These are phyloP conservation scores for Dermatophagoides farinae DNA, from an alignment of 1,140 invertebrate genomes.

Conservation along the genomic window DNA sequence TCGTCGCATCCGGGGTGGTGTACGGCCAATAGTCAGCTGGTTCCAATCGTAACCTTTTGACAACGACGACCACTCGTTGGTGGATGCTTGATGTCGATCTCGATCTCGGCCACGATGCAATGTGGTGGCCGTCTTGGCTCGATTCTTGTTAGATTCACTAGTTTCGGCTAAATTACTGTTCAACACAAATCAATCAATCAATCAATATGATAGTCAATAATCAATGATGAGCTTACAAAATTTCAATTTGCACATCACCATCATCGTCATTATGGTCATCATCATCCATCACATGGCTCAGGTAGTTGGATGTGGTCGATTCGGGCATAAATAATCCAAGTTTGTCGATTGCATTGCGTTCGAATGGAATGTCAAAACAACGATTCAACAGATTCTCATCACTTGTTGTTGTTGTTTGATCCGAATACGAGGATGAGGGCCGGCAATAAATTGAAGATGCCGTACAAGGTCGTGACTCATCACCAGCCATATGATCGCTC, in stretches of 20 bases:
- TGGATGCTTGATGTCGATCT: neutral
- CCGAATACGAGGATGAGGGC: neutral
- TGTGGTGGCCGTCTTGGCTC: neutral
- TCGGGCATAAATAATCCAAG: conserved; percentile 57
- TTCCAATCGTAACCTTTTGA: neutral
- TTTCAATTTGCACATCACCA: conserved; percentile 48
- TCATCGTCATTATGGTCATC: conserved; percentile 47
- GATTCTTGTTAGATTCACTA: neutral
- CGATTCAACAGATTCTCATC: neutral
- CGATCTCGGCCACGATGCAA: neutral
- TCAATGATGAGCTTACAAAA: conserved; percentile 22
- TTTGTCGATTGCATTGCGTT: conserved; percentile 57
- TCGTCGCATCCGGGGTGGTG: neutral
- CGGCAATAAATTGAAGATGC: neutral
- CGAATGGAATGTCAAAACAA: neutral
- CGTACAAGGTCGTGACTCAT: conserved; percentile 23
- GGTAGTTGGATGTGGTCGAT: conserved; percentile 55
- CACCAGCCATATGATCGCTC: conserved; percentile 30
- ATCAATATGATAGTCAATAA: neutral
- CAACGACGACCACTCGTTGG: neutral
- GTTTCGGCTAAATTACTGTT: neutral
- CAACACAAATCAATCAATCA: neutral
- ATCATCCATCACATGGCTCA: conserved; percentile 44
- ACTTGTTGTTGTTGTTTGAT: conserved; percentile 27
- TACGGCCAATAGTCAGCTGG: neutral